phyloP scores from a whole-genome alignment of 2,888 invertebrate genomes.

The Noctua pronuba region DNA sequence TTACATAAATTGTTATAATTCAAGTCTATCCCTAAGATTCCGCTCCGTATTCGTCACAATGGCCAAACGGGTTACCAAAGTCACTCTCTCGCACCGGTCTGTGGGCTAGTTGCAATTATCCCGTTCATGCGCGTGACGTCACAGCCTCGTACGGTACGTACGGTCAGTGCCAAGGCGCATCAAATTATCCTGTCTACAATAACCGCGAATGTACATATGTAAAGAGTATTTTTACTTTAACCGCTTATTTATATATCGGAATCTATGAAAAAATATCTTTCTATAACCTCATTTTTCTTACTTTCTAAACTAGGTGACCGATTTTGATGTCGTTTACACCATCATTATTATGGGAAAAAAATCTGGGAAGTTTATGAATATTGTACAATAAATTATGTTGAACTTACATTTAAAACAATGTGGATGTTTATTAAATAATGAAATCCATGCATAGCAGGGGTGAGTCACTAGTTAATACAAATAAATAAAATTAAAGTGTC shows the following conservation, averaged over 20 bases:
- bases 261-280: background rate
- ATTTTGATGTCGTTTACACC: background rate
- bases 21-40: background rate
- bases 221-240: background rate
- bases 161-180: conserved; percentile 46
- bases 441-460: background rate
- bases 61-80: conserved; percentile 15
- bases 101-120: conserved; percentile 10
- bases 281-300: background rate
- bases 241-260: background rate
- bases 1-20: background rate
- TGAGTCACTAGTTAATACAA: background rate
- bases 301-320: background rate
- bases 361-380: background rate
- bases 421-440: background rate
- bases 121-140: conserved; percentile 28
- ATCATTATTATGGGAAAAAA: background rate
- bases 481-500: background rate
- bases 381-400: background rate
- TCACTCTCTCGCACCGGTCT: conserved; percentile 36
- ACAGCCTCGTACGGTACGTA: conserved; percentile 27
- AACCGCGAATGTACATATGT: background rate
- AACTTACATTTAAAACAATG: background rate
- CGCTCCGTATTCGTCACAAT: conserved; percentile 17
- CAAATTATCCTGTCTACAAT: background rate